Percentiles rank a stretch among this genome's conserved stretches.
Conservation (phyloP, 2,113 vertebrate species). For the Phrynosoma blainvillii region DNA sequence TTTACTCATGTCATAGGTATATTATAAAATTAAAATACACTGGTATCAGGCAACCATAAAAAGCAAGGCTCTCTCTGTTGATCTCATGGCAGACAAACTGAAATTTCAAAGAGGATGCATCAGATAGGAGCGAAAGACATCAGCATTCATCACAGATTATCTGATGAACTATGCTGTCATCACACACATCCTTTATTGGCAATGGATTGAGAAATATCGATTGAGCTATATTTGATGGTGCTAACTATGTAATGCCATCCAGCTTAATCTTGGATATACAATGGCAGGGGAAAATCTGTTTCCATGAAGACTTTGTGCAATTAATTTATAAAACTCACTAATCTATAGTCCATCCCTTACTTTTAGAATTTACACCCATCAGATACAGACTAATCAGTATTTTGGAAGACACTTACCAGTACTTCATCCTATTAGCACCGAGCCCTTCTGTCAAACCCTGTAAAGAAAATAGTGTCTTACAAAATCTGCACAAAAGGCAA, state of each 20-base stretch:
- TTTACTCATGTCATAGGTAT: too few species aligned
- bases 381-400: too few species aligned
- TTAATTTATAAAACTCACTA: neutral
- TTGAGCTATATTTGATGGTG: conserved; percentile 65
- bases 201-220: neutral
- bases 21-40: neutral
- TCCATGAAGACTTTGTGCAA: neutral
- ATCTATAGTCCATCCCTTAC: neutral
- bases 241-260: neutral
- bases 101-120: conserved; percentile 48
- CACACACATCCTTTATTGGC: conserved; percentile 44
- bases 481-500: neutral
- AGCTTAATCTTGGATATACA: neutral
- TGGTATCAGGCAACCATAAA: too few species aligned
- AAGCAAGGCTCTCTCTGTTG: neutral
- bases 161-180: conserved; percentile 77
- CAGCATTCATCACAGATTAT: conserved; percentile 55
- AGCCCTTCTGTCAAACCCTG: conserved; percentile 15
- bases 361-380: neutral
- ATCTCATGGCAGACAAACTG: neutral
- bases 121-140: conserved; percentile 72
- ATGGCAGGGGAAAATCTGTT: neutral
- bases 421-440: rapidly evolving
- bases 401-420: conserved; percentile 34
- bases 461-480: neutral